phyloP scores from a whole-genome alignment of 1,140 invertebrate species.

The Dinothrombium tinctorium region DNA sequence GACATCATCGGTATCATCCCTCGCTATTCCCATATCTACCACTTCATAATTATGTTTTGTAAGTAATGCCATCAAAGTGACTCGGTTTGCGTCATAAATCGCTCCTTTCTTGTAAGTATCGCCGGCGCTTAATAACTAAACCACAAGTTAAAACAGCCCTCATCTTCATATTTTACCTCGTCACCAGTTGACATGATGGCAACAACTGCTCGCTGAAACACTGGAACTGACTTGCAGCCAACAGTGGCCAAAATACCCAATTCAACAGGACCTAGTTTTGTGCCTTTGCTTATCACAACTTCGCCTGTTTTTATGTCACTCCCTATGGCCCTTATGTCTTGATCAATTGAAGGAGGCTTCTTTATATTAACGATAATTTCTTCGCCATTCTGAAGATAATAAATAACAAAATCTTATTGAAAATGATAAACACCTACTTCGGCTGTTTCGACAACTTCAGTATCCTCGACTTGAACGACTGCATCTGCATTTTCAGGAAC shows the following conservation, averaged over 20 bases:
- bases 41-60: constrained; percentile 33
- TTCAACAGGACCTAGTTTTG: constrained; percentile 37
- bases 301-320: constrained; percentile 38
- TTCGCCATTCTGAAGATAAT: constrained; percentile 19
- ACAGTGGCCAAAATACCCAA: constrained; percentile 51
- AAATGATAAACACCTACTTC: constrained; percentile 19
- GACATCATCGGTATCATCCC: constrained; percentile 35
- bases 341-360: constrained; percentile 33
- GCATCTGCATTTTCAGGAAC: constrained; percentile 59
- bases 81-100: constrained; percentile 66
- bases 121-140: constrained; percentile 22
- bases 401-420: constrained; percentile 2
- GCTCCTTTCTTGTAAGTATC: constrained; percentile 19
- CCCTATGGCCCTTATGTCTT: constrained; percentile 54
- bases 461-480: constrained; percentile 82
- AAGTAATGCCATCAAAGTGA: constrained; percentile 43
- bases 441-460: constrained; percentile 36
- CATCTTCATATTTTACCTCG: constrained; percentile 39
- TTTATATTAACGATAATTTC: constrained; percentile 52
- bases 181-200: constrained; percentile 77
- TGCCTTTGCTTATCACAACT: constrained; percentile 19
- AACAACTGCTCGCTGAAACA: constrained; percentile 33
- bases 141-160: not conserved
- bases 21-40: constrained; percentile 40
- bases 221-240: constrained; percentile 31